These are phyloP conservation scores for Cataglyphis altisquamis DNA, from an alignment of 2,888 invertebrate genomes.

Conservation along the genomic window DNA sequence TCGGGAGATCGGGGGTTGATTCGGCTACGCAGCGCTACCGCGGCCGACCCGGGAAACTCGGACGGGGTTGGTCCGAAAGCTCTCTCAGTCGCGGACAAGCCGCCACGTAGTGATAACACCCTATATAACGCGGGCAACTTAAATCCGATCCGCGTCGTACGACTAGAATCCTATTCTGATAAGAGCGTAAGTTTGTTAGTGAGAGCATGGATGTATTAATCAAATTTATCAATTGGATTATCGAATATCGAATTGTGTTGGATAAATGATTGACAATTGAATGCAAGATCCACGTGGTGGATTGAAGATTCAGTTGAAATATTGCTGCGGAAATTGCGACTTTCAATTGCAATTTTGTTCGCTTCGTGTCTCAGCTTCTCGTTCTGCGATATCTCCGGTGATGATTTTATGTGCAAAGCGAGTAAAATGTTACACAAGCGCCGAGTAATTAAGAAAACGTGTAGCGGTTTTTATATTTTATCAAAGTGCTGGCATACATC, in stretches of 20 bases:
- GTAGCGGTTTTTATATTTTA: constrained; percentile 39
- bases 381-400: not conserved
- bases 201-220: constrained; percentile 2
- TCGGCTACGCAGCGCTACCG: constrained; percentile 77
- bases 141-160: constrained; percentile 33
- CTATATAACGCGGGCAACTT: constrained; percentile 65
- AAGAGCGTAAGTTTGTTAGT: constrained; percentile 48
- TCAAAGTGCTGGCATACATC: not conserved
- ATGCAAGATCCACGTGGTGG: constrained; percentile 41
- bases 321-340: not conserved
- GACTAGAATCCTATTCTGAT: constrained; percentile 18
- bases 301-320: not conserved
- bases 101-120: constrained; percentile 79
- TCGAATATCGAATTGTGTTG: not conserved
- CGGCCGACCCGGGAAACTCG: constrained; percentile 80
- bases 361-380: not conserved
- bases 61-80: constrained; percentile 80
- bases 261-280: not conserved
- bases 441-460: constrained; percentile 38
- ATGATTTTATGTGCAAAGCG: not conserved
- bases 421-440: constrained; percentile 40
- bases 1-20: constrained; percentile 63
- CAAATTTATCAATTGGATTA: not conserved
- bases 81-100: constrained; percentile 83
- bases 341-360: not conserved